Evolutionary conservation across 2,888 invertebrate species (phyloP).

Genomic region (Eupsilia transversa): DNA sequence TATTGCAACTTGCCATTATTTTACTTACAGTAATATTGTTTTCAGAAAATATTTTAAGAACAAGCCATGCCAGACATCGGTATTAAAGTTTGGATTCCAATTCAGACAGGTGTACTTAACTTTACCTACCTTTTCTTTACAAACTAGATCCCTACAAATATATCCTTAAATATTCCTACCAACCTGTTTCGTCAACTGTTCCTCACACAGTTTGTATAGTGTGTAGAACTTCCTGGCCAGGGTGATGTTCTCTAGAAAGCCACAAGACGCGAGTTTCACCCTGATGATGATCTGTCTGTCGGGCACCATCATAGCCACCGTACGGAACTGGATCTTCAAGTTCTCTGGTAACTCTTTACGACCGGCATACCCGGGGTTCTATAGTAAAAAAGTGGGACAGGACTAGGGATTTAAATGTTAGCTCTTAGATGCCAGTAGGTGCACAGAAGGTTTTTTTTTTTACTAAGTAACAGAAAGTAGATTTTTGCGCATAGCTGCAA

Average conservation of each 20-base stretch:
- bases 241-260: conserved; percentile 98
- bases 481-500: neutral
- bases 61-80: neutral
- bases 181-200: conserved; percentile 98
- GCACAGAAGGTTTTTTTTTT: too few relatives aligned
- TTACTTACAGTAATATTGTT: neutral
- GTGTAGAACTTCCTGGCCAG: conserved; percentile 99
- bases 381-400: conserved; percentile 14
- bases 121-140: neutral
- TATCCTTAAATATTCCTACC: neutral
- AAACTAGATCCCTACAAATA: neutral
- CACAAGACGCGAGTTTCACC: conserved; percentile 98
- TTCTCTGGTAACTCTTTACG: conserved; percentile 99
- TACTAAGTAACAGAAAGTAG: neutral
- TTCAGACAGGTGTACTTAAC: neutral
- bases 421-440: neutral
- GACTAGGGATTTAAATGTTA: neutral
- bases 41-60: neutral
- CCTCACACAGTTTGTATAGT: conserved; percentile 98
- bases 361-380: conserved; percentile 99
- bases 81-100: neutral
- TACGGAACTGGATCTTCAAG: conserved; percentile 98
- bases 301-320: conserved; percentile 99
- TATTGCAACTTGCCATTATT: neutral
- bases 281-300: conserved; percentile 99